phyloP scores from a whole-genome alignment of 2,113 vertebrate species.

The Etheostoma spectabile region DNA sequence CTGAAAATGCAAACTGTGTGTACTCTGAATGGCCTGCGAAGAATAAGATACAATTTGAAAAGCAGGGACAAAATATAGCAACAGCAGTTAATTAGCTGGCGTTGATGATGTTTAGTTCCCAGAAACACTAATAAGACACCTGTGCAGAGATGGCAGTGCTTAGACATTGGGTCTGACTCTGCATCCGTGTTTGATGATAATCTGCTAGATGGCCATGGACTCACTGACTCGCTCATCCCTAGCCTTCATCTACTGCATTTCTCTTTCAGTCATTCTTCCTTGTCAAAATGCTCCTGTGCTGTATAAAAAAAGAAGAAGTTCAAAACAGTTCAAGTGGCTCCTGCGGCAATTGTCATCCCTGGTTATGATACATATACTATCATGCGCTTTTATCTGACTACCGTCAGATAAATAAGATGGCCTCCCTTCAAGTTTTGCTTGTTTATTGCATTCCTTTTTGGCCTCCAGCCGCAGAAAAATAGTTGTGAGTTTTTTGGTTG shows the following conservation, averaged over 20 bases:
- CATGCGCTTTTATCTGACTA: neutral
- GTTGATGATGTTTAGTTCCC: constrained; percentile 23
- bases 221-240: constrained; percentile 47
- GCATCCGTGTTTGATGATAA: constrained; percentile 50
- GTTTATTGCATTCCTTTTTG: constrained; percentile 54
- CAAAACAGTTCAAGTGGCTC: constrained; percentile 44
- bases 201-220: constrained; percentile 60
- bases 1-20: neutral
- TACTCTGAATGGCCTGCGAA: neutral
- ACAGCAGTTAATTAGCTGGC: constrained; percentile 35
- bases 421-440: constrained; percentile 36
- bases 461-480: constrained; percentile 38
- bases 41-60: constrained; percentile 12
- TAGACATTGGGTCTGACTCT: constrained; percentile 37
- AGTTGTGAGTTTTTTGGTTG: constrained; percentile 35
- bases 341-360: constrained; percentile 17
- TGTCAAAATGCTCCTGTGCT: constrained; percentile 39
- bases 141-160: constrained; percentile 25
- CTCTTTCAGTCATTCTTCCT: constrained; percentile 59
- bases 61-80: constrained; percentile 16
- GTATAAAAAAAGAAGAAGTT: constrained; percentile 1
- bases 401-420: constrained; percentile 33
- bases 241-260: constrained; percentile 57
- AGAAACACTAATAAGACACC: constrained; percentile 55
- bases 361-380: constrained; percentile 24